Base-by-base conservation (phyloP, 2,888 invertebrate genomes). In the Nymphalis polychloros region DNA sequence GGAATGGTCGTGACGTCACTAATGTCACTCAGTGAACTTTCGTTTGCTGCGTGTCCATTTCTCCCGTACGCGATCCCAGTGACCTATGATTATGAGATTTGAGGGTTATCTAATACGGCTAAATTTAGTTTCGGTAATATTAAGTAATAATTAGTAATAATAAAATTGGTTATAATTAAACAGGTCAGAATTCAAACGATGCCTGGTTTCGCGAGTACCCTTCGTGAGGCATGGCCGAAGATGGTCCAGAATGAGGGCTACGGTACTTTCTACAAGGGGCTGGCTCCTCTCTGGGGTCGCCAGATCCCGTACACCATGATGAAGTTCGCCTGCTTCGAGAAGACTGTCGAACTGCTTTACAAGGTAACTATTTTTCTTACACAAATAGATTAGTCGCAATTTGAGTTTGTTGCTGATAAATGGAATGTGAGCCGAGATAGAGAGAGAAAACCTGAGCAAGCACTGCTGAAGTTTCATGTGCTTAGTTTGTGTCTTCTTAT, bases 281-380 rank as follows among this genome's bases (percentile, higher is more conserved):
- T 99, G 72, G 98, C 97, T 60, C 99, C 99, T 55, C 94, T 99
- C 73, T 99, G 99, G 99, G 96, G 97, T 89, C 93, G 99, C 78
- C 99, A 99, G 94, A 99, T 99, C 85, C 99, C 99, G 0, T 99
- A 99, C 95, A 99, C 99, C 76, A 99, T 99, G 99, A 99, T 99
- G 99, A 99, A 99, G 94, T 99, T 99, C 88, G 98, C 99, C 76
- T 99, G 98, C 94, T 99, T 99, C 91, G 99, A 99, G 91, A 95
- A 97, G 84, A 99, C 99, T 17, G 94, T 99, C 49, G 99, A 99
- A 85, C 92, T 97, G 69, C 89, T 99, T 52, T 99, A 99, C 93
- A 95, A 95, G 94, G 90, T 88, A 62, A 67, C 72, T 67, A 50
- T 53, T 65, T 17, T 41, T 47, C 23, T 68, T 49, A 6, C 13